phyloP scores from a whole-genome alignment of 2,797 vertebrate species.

The Gallirallus australis region DNA sequence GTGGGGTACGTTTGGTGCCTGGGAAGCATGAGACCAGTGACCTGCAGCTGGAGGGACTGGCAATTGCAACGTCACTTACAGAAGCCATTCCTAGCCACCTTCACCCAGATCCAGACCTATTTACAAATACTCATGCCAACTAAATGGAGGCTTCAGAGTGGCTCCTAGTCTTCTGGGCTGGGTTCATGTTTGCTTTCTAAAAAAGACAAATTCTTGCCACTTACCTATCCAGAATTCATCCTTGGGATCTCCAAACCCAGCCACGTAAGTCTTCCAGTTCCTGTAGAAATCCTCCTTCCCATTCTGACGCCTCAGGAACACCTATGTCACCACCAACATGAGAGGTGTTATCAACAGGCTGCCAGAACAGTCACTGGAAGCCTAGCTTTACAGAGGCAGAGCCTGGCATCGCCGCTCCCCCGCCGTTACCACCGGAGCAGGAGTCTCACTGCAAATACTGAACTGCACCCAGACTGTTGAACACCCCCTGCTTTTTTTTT shows the following conservation, averaged over 20 bases:
- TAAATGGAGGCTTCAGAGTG: neutral
- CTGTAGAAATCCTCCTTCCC: conserved; percentile 92
- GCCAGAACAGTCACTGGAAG: neutral
- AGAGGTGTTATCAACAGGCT: neutral
- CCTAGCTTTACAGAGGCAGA: neutral
- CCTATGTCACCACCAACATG: conserved; percentile 67
- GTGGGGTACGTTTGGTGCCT: fast-evolving
- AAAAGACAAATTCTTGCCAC: neutral
- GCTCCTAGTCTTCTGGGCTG: neutral
- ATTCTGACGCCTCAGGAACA: conserved; percentile 92
- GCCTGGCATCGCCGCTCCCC: neutral
- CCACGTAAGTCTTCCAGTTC: conserved; percentile 94
- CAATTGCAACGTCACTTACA: neutral
- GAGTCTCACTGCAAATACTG: neutral
- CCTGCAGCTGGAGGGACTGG: neutral
- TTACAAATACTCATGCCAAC: neutral
- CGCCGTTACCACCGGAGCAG: neutral
- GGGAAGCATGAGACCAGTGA: neutral
- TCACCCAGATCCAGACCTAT: neutral
- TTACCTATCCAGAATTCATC: conserved; percentile 97
- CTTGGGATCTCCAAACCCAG: conserved; percentile 90
- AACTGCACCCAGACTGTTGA: neutral
- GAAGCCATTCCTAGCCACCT: neutral
- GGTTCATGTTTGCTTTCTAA: neutral
- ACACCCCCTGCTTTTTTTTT: neutral